Evolutionary conservation across 2,888 invertebrate genomes (phyloP).

Genomic region (Lamellibrachia satsuma): DNA sequence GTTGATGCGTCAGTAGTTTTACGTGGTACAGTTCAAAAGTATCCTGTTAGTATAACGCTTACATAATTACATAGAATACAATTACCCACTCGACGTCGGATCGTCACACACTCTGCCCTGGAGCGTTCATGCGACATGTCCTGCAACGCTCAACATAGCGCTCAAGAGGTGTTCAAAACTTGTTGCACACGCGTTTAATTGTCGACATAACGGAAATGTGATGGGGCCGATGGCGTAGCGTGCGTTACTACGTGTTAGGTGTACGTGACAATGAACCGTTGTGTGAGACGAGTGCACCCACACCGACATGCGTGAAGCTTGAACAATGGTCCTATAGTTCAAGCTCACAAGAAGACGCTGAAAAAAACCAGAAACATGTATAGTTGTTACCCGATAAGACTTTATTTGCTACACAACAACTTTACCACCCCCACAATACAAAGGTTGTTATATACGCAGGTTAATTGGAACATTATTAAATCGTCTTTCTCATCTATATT

Average conservation of each 20-base stretch:
- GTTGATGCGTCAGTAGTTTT: neutral
- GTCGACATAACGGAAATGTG: neutral
- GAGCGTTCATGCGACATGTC: neutral
- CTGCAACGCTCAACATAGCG: neutral
- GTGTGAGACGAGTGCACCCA: neutral
- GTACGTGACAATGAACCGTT: neutral
- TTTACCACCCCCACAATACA: too few species aligned
- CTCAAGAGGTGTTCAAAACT: neutral
- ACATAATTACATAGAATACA: neutral
- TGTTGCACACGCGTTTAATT: slow-evolving; percentile 6
- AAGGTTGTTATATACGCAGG: too few species aligned
- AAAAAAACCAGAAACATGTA: too few species aligned
- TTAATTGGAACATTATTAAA: too few species aligned
- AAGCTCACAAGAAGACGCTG: too few species aligned
- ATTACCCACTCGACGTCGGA: neutral
- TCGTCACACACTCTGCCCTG: neutral
- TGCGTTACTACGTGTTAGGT: neutral
- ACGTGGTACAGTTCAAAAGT: neutral
- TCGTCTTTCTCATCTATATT: too few species aligned
- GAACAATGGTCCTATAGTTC: neutral
- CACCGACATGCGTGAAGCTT: neutral
- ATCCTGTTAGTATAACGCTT: neutral
- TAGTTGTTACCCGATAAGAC: too few species aligned
- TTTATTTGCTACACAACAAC: too few species aligned
- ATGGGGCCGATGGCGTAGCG: neutral